Evolutionary conservation across 1,140 invertebrate species (phyloP).

Genomic region (Spodoptera frugiperda): DNA sequence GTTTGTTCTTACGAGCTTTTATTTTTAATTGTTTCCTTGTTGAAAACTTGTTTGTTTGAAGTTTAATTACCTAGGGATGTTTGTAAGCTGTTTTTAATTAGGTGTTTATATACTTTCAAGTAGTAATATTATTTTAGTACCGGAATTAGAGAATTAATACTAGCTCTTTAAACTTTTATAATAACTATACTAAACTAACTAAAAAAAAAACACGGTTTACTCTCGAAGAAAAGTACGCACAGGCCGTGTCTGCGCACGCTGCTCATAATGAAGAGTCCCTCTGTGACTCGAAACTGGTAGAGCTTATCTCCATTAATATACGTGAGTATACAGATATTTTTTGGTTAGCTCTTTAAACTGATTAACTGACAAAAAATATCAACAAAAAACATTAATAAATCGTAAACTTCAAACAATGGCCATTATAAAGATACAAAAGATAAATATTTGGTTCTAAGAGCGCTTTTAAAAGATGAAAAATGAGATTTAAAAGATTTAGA

Average conservation of each 20-base stretch:
- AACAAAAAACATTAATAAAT: constrained; percentile 11
- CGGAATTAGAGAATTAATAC: no score
- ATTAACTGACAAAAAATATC: constrained; percentile 18
- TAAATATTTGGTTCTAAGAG: constrained; percentile 37
- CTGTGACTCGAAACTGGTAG: no score
- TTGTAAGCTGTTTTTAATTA: neutral
- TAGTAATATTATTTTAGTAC: neutral
- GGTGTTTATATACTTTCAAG: neutral
- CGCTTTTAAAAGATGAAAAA: constrained; percentile 33
- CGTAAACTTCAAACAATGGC: constrained; percentile 20
- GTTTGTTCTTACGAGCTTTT: neutral
- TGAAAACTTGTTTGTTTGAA: constrained; percentile 10
- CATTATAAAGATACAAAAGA: constrained; percentile 13
- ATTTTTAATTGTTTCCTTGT: constrained; percentile 1
- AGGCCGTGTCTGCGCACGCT: no score
- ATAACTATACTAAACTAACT: no score
- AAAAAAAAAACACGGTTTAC: no score
- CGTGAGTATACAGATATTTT: neutral
- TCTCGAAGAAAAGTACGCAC: no score
- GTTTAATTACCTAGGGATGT: neutral
- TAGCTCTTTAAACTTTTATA: no score
- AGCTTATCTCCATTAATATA: no score
- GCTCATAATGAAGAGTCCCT: no score
- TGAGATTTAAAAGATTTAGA: constrained; percentile 41
- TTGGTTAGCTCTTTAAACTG: neutral